phyloP scores from a whole-genome alignment of 2,888 invertebrate genomes.

The Mycalesis mineus region DNA sequence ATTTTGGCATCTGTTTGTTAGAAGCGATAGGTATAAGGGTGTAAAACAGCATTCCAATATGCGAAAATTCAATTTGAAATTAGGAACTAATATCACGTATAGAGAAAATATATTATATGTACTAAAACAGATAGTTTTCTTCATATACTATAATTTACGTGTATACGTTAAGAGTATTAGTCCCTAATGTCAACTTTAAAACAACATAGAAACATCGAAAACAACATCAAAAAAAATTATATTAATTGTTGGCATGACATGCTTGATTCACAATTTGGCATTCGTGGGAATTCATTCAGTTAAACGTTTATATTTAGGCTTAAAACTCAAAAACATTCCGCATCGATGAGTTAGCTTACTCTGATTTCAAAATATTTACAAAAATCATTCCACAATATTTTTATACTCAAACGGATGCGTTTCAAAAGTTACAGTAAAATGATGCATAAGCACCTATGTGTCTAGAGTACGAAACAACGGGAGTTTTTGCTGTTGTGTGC shows the following conservation, averaged over 20 bases:
- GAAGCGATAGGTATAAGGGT: slow-evolving; percentile 33
- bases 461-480: background rate
- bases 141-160: too few species aligned
- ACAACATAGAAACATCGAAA: slow-evolving; percentile 41
- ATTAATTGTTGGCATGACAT: slow-evolving; percentile 60
- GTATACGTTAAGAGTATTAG: background rate
- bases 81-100: background rate
- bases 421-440: background rate
- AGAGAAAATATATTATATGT: too few species aligned
- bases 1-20: slow-evolving; percentile 18
- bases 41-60: slow-evolving; percentile 48
- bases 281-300: slow-evolving; percentile 28
- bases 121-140: too few species aligned
- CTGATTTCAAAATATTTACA: background rate
- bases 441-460: background rate
- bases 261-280: slow-evolving; percentile 37
- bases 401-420: background rate
- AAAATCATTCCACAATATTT: background rate
- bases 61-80: slow-evolving; percentile 29
- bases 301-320: slow-evolving; percentile 34
- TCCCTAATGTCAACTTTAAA: slow-evolving; percentile 39
- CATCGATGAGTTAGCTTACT: slow-evolving; percentile 17
- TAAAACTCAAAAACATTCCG: slow-evolving; percentile 32
- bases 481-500: background rate
- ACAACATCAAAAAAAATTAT: slow-evolving; percentile 35